Percentiles rank a stretch among this genome's conserved stretches.
Conservation (phyloP, 2,888 invertebrate species). For the Euzophera pinguis region DNA sequence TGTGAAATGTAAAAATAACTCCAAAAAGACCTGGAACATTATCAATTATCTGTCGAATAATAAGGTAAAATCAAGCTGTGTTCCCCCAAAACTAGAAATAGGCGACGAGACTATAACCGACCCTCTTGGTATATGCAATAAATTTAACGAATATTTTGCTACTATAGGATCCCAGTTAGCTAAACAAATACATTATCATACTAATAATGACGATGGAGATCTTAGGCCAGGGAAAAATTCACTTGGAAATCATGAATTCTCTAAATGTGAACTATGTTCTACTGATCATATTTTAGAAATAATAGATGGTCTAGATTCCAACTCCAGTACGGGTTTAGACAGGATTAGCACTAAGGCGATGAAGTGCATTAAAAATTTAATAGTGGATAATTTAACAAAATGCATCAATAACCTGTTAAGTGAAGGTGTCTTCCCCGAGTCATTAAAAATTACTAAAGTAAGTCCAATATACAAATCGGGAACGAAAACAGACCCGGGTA, state of each 20-base stretch:
- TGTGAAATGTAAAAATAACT: not conserved
- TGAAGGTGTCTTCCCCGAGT: not conserved
- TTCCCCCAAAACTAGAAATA: not conserved
- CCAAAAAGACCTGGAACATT: not conserved
- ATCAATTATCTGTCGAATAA: not conserved
- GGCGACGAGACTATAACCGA: not conserved
- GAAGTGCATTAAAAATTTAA: too few relatives aligned
- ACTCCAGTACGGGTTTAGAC: too few relatives aligned
- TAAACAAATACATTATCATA: not conserved
- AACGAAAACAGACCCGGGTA: too few relatives aligned
- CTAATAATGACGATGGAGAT: not conserved
- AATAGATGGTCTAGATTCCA: not conserved
- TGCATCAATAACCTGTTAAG: not conserved
- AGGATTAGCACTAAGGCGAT: too few relatives aligned
- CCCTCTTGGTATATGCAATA: not conserved
- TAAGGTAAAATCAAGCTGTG: not conserved
- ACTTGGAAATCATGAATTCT: not conserved
- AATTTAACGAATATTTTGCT: not conserved
- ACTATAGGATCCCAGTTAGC: not conserved
- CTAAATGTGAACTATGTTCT: not conserved
- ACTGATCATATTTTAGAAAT: not conserved
- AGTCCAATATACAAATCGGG: not conserved
- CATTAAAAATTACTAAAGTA: not conserved
- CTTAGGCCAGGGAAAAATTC: not conserved
- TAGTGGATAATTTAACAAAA: too few relatives aligned